Percentiles rank a stretch among this genome's conserved stretches.
phyloP scores from a whole-genome alignment of 2,888 invertebrate species.

The Copidosoma aretas region DNA sequence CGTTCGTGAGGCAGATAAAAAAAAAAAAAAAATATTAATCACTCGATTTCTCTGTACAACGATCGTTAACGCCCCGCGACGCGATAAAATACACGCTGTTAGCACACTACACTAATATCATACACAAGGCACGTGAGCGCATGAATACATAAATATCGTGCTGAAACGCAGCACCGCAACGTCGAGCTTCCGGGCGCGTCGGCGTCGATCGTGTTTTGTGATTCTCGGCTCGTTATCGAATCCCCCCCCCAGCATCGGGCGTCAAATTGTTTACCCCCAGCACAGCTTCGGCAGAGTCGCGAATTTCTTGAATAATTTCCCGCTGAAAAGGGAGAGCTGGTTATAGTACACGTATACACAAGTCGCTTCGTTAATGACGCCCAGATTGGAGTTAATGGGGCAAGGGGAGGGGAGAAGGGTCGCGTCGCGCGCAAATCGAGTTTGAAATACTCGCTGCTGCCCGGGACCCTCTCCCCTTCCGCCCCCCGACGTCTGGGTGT shows the following conservation, averaged over 20 bases:
- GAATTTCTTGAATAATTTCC: constrained; percentile 12
- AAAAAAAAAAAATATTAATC: too few relatives aligned
- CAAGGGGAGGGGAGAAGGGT: background rate
- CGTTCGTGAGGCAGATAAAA: too few relatives aligned
- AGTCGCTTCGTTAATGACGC: constrained; percentile 17
- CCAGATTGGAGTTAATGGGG: constrained; percentile 11
- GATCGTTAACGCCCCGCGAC: too few relatives aligned
- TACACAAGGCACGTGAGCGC: too few relatives aligned
- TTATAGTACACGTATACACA: background rate
- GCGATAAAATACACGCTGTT: too few relatives aligned
- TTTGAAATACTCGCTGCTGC: constrained; percentile 37
- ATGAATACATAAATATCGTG: too few relatives aligned
- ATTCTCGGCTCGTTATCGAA: constrained; percentile 8
- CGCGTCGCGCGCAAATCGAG: constrained; percentile 29
- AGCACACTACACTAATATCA: too few relatives aligned
- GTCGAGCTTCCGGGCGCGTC: background rate
- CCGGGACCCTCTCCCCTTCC: constrained; percentile 30
- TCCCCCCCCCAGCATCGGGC: background rate
- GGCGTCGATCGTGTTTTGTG: background rate
- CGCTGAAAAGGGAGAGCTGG: background rate
- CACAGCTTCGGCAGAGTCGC: background rate
- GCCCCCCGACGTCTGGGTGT: constrained; percentile 32
- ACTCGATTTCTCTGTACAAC: too few relatives aligned
- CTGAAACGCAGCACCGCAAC: background rate
- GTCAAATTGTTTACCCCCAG: constrained; percentile 15